These are phyloP conservation scores for Lydus trimaculatus DNA, from an alignment of 2,888 invertebrate species.

Conservation along the genomic window DNA sequence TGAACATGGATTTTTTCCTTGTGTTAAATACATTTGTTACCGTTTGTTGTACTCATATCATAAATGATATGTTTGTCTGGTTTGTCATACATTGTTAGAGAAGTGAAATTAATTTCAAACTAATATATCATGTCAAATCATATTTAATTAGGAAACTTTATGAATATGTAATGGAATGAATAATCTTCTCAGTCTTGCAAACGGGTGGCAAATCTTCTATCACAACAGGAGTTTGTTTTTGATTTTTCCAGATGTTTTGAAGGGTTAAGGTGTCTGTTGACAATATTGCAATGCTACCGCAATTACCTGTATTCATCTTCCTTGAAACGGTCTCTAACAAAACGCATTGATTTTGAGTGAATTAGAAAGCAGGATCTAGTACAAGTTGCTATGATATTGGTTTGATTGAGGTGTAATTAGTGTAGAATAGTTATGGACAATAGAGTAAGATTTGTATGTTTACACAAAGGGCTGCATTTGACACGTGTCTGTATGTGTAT, in stretches of 20 bases:
- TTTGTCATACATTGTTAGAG: neutral
- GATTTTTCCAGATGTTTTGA: no score
- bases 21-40: neutral
- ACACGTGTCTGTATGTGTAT: constrained; percentile 28
- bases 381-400: constrained; percentile 24
- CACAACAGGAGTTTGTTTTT: no score
- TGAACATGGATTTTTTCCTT: neutral
- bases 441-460: constrained; percentile 29
- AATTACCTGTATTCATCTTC: neutral
- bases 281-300: no score
- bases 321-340: neutral
- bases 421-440: constrained; percentile 35
- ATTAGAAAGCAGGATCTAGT: neutral
- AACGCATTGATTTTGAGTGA: neutral
- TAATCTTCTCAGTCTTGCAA: neutral
- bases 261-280: no score
- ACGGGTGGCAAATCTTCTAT: neutral
- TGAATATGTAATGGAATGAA: neutral
- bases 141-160: neutral
- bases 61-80: neutral
- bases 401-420: constrained; percentile 40
- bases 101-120: neutral
- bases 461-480: constrained; percentile 40
- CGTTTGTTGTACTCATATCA: neutral
- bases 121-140: neutral